Percentiles rank a stretch among this genome's conserved stretches.
phyloP scores from a whole-genome alignment of 1,140 invertebrate genomes.

The Dinoponera quadriceps region DNA sequence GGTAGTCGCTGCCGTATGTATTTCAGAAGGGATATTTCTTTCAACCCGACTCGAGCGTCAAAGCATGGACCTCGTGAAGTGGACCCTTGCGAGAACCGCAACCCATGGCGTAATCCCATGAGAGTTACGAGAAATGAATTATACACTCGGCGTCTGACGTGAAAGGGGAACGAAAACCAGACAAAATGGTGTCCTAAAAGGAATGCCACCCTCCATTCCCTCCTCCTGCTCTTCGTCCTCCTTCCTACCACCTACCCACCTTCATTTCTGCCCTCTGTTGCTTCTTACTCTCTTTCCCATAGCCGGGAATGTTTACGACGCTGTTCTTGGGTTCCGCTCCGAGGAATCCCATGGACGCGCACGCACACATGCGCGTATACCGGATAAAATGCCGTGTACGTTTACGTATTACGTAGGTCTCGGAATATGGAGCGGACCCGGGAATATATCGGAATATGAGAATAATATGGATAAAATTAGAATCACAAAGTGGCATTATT shows the following conservation, averaged over 20 bases:
- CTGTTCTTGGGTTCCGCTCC: constrained; percentile 33
- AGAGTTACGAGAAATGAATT: constrained; percentile 79
- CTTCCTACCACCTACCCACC: constrained; percentile 11
- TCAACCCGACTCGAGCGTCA: constrained; percentile 22
- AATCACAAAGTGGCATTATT: constrained; percentile 53
- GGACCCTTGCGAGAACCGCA: constrained; percentile 61
- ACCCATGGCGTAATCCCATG: constrained; percentile 73
- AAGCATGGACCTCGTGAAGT: constrained; percentile 46
- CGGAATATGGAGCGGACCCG: constrained; percentile 45
- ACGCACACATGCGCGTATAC: background rate
- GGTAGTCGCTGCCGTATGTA: constrained; percentile 32
- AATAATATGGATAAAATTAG: constrained; percentile 48
- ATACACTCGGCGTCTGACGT: constrained; percentile 71
- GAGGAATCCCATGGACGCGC: constrained; percentile 32
- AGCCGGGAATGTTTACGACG: constrained; percentile 64
- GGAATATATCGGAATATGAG: constrained; percentile 38
- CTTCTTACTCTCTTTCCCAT: constrained; percentile 44
- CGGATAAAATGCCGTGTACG: constrained; percentile 47
- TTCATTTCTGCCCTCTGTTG: constrained; percentile 49
- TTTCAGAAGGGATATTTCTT: constrained; percentile 44
- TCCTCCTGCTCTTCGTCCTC: constrained; percentile 30
- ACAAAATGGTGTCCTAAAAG: constrained; percentile 78
- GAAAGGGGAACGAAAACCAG: constrained; percentile 72
- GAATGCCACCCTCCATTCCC: constrained; percentile 64
- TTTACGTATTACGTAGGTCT: constrained; percentile 50